Base-by-base conservation (phyloP, 2,797 vertebrate species). In the Gadopsis marmoratus region DNA sequence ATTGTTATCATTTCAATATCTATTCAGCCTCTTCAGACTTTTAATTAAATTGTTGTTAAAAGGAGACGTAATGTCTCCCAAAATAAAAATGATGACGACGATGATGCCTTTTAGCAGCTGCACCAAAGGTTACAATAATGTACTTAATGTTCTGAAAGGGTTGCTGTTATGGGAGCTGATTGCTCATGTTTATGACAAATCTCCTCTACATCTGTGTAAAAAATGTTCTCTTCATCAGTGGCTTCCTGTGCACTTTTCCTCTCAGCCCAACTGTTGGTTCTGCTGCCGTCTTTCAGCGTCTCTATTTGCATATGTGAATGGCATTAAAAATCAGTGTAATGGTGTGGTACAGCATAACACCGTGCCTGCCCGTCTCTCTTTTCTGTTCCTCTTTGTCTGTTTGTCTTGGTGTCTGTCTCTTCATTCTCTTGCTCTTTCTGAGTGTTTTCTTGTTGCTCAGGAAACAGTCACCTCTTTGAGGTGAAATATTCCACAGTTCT, bases 401-500 rank as follows among this genome's bases (percentile, higher is more conserved):
- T 66, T 64, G 19, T 65, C 51, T 71, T n/a, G 11, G 7, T 65
- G 72, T 75, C 76, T 68, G 14, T 68, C 39, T 69, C 14, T 55
- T 79, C 45, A 54, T 48, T 79, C 3, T 78, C 23, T 74, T 41
- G 17, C 48, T 23, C 39, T 78, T 53, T 74, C 48, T 75, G 37
- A 64, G 43, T 76, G 35, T 81, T 88, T 83, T 86, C n/a, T 75
- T 79, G 71, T 83, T 86, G 78, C 83, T 88, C 64, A 81, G 86
- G 81, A 88, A 91, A 90, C 81, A 63, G 50, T 68, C 71, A 69
- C 47, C 61, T 82, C 78, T 87, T 91, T 85, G 68, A 85, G 74
- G 73, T 88, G 62, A 90, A 82, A 65, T 85, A 91, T 84, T 86
- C 82, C 83, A 77, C 78, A 76, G 71, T 83, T 89, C 19, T 64